These are phyloP conservation scores for Mimachlamys varia DNA, from an alignment of 2,888 invertebrate species.

Conservation along the genomic window DNA sequence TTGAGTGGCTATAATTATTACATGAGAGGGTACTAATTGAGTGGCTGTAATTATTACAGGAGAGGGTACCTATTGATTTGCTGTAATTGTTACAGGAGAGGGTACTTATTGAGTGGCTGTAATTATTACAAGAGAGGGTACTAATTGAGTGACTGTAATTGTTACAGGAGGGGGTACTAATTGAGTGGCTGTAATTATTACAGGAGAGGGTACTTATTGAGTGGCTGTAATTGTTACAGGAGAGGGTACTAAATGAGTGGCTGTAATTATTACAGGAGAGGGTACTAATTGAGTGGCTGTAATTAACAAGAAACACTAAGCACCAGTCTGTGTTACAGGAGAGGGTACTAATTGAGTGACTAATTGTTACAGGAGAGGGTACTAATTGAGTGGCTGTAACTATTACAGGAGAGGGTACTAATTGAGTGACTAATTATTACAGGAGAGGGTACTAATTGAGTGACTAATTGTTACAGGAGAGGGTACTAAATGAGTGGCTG, in stretches of 20 bases:
- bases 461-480: too few species aligned
- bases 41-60: slow-evolving; percentile 70
- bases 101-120: slow-evolving; percentile 63
- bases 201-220: slow-evolving; percentile 70
- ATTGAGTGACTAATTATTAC: too few species aligned
- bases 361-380: too few species aligned
- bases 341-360: too few species aligned
- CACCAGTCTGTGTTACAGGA: too few species aligned
- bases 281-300: slow-evolving; percentile 63
- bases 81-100: slow-evolving; percentile 72
- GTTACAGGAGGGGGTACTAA: slow-evolving; percentile 69
- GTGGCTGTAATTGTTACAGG: slow-evolving; percentile 70
- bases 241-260: slow-evolving; percentile 63
- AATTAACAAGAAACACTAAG: too few species aligned
- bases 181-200: slow-evolving; percentile 63
- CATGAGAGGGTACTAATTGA: slow-evolving; percentile 70
- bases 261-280: slow-evolving; percentile 72
- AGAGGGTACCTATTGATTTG: slow-evolving; percentile 63
- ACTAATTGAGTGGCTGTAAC: too few species aligned
- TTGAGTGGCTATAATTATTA: slow-evolving; percentile 63
- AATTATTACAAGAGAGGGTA: slow-evolving; percentile 69
- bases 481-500: too few species aligned
- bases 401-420: too few species aligned
- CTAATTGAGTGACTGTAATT: slow-evolving; percentile 65
- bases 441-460: too few species aligned